Base-by-base conservation (phyloP, 2,113 vertebrate species). In the Zosterops japonicus region DNA sequence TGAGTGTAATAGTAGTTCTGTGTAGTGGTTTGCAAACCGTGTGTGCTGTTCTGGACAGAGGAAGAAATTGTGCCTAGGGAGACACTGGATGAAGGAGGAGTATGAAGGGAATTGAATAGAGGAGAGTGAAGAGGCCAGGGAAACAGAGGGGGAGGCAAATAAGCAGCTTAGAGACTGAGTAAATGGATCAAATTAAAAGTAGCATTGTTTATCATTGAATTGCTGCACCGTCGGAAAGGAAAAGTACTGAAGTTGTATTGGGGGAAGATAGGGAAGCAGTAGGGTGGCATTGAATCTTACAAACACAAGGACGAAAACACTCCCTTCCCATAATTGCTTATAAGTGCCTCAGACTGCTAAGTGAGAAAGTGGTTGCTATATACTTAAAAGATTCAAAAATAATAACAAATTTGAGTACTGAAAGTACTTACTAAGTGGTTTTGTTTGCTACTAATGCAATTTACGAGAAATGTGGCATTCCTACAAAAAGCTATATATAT, bases 61-160 rank as follows among this genome's bases (percentile, higher is more conserved):
- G 29, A 71, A 91, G 88, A 71, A 71, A 78, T 35, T 68, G 79
- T 96, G 93, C 83, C 53, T 60, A 53, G 20, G 80, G 79, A 88
- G 52, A 46, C 53, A 83, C 13, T 0, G 49, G 87, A 49, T 4
- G 2, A 70, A 83, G 76, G 59, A 91, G 33, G 41, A 74, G 21
- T 69, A 29, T 2, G 14, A 76, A 74, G 35, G 56, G 49, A 86
- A 39, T 33, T 31, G 71, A 90, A 88, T 44, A 76, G 77, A 75
- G 59, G 76, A 53, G 69, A 87, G 35, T 0, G 6, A 75, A 77
- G 59, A 90, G 80, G 68, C 89, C 76, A 94, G 36, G 41, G 80
- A 81, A 87, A 69, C 52, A 93, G 87, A 77, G 57, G 72, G 41
- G 57, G 65, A 89, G 76, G 64, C 89, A 87, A 89, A 94, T 55